Base-by-base conservation (phyloP, 1,140 invertebrate genomes). In the Sarcophaga peregrina region DNA sequence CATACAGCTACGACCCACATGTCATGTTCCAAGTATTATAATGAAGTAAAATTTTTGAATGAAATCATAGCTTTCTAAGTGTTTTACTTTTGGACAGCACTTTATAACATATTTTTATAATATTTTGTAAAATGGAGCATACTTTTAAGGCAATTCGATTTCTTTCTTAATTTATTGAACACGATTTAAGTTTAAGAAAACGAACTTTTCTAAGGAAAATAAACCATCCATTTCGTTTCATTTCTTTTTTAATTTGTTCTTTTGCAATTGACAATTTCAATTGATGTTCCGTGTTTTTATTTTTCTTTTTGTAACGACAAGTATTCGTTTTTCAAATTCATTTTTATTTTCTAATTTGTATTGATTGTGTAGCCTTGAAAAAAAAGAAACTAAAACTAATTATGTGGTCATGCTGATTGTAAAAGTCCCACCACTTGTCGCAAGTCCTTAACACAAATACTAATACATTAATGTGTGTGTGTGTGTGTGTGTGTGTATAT, bases 371-470 rank as follows among this genome's bases (percentile, higher is more conserved):
- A 78, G 17, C 75, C 75, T 78, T 78, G 75, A 78, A 78, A 68
- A 37, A 78, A 52, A 78, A 78, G 20, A 37, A 78, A 52, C 75
- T 78, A 47, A 52, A 78, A 78, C 75, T 78, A 78, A 78, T 78
- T 78, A 78, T 78, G 75, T 78, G 75, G 75, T 78, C 75, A 50
- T 78, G 47, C 75, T 50, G 75, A 78, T 78, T 78, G 75, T 47
- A 78, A 78, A 78, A 72, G 17, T n/a, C n/a, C 20, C 20, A 78
- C 47, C 75, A 78, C 75, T 52, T 78, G 75, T 52, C 75, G 50
- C 47, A 78, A 50, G 11, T 47, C 37, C n/a, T 52, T 68, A 68
- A 17, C 62, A 68, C 62, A 68, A 20, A 68, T 68, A 68, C 62
- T 68, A 68, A 1, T 68, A 68, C n/a, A 68, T 68, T 68, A 25